Base-by-base conservation (phyloP, 2,797 vertebrate species). In the Erethizon dorsatum region DNA sequence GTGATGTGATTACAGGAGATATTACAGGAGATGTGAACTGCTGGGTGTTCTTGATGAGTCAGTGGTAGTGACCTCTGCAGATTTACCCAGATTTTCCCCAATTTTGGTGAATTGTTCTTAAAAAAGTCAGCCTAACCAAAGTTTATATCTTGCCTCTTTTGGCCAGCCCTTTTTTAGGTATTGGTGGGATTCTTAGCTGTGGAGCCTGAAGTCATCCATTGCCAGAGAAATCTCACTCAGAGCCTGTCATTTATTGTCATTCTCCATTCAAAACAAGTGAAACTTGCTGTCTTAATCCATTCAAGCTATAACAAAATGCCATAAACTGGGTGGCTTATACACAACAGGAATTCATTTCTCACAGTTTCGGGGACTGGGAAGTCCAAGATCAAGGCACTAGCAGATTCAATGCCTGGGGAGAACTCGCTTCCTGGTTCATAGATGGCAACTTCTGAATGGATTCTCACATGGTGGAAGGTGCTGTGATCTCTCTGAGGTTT, bases 71-170 rank as follows among this genome's bases (percentile, higher is more conserved):
- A n/a, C 31, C 47, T 82, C 96, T 77, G 28, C 37, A 80, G 13
- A 94, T 88, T 90, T 90, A 50, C 50, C 47, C 47, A 54, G 1
- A 54, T 79, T 79, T 31, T 79, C 56, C 45, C 83, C 45, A 71
- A 12, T 91, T 86, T 83, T 78, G 75, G 50, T 75, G 33, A 94
- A 84, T 85, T 84, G 26, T 88, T 84, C 33, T 77, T 84, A 22
- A 67, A 22, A 24, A 33, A 63, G 61, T 84, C 61, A 93, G 26
- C 47, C 33, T 57, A 61, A 87, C 13, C 57, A 75, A 57, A 28
- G 80, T 73, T 87, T 52, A 20, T 52, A 57, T 52, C 22, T 61
- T 61, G 61, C 47, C 59, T 26, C 22, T 10, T 56, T 75, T 15
- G 5, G 33, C 8, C 59, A 75, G 47, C n/a, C 14, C 59, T 90